Evolutionary conservation across 2,888 invertebrate species (phyloP).

Genomic region (Melieria picta): DNA sequence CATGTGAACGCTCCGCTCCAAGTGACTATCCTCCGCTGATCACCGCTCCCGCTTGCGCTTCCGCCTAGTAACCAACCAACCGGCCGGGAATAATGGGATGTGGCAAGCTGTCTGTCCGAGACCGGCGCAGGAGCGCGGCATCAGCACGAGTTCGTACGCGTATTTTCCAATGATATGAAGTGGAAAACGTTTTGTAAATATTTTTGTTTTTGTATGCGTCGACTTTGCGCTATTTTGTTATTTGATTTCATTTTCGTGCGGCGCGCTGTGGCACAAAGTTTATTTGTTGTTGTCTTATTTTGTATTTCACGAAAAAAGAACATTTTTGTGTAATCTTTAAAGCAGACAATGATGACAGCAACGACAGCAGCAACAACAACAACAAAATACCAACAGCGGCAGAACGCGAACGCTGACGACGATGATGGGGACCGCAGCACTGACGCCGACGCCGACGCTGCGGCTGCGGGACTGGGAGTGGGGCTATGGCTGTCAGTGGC

Average conservation of each 20-base stretch:
- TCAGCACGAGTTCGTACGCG: slow-evolving; percentile 20
- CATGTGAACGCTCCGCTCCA: slow-evolving; percentile 28
- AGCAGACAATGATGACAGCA: slow-evolving; percentile 51
- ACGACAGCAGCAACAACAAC: slow-evolving; percentile 27
- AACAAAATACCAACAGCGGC: slow-evolving; percentile 16
- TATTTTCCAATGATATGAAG: slow-evolving; percentile 45
- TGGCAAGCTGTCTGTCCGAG: not conserved
- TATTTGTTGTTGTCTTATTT: slow-evolving; percentile 32
- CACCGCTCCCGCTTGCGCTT: too few relatives aligned
- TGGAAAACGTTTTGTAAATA: slow-evolving; percentile 61
- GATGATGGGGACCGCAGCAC: slow-evolving; percentile 41
- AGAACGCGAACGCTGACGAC: slow-evolving; percentile 25
- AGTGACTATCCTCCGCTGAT: slow-evolving; percentile 1
- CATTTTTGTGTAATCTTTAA: slow-evolving; percentile 58
- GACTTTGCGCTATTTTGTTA: slow-evolving; percentile 17
- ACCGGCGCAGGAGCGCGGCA: slow-evolving; percentile 23
- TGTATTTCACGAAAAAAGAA: slow-evolving; percentile 50
- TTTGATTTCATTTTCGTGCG: slow-evolving; percentile 30
- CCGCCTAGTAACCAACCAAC: too few relatives aligned
- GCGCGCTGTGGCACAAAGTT: slow-evolving; percentile 43
- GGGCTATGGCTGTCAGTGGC: slow-evolving; percentile 19
- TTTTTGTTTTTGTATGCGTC: slow-evolving; percentile 47
- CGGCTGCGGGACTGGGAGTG: slow-evolving; percentile 16
- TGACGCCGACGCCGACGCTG: slow-evolving; percentile 39
- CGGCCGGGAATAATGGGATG: too few relatives aligned